phyloP scores from a whole-genome alignment of 2,888 invertebrate species.

The Arctia plantaginis region DNA sequence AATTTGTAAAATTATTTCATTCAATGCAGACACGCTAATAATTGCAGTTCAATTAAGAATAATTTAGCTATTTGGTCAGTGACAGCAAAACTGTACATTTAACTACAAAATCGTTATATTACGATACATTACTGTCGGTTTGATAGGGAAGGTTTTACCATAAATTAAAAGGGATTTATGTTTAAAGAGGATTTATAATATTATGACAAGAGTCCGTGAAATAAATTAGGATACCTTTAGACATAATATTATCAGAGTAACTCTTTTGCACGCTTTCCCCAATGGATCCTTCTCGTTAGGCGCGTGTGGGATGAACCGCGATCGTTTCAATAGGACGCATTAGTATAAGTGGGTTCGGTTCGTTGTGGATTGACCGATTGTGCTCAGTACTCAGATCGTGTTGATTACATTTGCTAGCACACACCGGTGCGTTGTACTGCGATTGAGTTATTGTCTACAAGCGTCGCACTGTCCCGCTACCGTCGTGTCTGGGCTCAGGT shows the following conservation, averaged over 20 bases:
- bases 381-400: constrained; percentile 61
- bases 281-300: constrained; percentile 67
- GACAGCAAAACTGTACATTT: constrained; percentile 18
- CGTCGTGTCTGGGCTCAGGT: constrained; percentile 61
- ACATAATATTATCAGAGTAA: constrained; percentile 27
- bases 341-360: constrained; percentile 71
- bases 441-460: constrained; percentile 73
- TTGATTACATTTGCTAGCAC: constrained; percentile 67
- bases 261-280: constrained; percentile 53
- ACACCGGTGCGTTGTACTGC: constrained; percentile 45
- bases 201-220: constrained; percentile 18
- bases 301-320: constrained; percentile 52
- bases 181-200: constrained; percentile 11
- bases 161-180: constrained; percentile 14
- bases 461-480: constrained; percentile 46
- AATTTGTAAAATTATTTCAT: background rate
- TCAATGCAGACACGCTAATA: background rate
- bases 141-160: background rate
- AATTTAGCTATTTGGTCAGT: constrained; percentile 4
- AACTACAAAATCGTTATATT: constrained; percentile 11
- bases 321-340: constrained; percentile 72
- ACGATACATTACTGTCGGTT: constrained; percentile 1
- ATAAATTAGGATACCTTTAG: constrained; percentile 27
- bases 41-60: constrained; percentile 2
- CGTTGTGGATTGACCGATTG: constrained; percentile 69